Base-by-base conservation (phyloP, 2,797 vertebrate genomes). In the Anolis apletophallus region DNA sequence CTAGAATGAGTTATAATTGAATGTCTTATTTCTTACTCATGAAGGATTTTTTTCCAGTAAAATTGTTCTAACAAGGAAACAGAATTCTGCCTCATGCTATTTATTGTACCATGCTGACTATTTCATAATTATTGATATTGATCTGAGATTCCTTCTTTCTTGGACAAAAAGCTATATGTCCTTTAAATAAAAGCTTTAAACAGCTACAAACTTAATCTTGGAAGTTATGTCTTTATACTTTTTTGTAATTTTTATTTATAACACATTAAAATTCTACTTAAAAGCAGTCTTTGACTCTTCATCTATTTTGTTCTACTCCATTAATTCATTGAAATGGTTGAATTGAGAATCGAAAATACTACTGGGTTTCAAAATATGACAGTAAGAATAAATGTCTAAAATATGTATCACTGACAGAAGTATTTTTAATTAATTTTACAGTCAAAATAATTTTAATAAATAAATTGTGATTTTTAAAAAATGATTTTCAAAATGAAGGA, bases 21-120 rank as follows among this genome's bases (percentile, higher is more conserved):
- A 75, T 40, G 16, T 55, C 72, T 55, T 81, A 32, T 1, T 69
- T 6, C 10, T 32, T 23, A 40, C 17, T 13, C 0, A 21, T 71
- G 4, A 0, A 0, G 34, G 0, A 0, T 0, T 5, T 17, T 5
- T 17, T 10, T 23, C 67, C 34, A 67, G 19, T 21, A 21, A 9
- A n/a, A 21, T 26, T 23, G 0, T 7, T 3, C 1, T 29, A 12
- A 0, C 1, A 67, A 57, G 23, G 19, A 34, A 34, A 46, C 3
- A 34, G 19, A 32, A 5, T 26, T 85, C 13, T 19, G 34, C 54
- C 64, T 46, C 29, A 54, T 74, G 7, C 3, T 68, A 36, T 40
- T 67, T 69, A n/a, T 67, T 52, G 17, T 6, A 67, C 13, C 17
- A 3, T 36, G 26, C 54, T 52, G 55, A 83, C 79, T 21, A 64